Evolutionary conservation across 2,797 vertebrate species (phyloP).

Genomic region (Alauda arvensis): DNA sequence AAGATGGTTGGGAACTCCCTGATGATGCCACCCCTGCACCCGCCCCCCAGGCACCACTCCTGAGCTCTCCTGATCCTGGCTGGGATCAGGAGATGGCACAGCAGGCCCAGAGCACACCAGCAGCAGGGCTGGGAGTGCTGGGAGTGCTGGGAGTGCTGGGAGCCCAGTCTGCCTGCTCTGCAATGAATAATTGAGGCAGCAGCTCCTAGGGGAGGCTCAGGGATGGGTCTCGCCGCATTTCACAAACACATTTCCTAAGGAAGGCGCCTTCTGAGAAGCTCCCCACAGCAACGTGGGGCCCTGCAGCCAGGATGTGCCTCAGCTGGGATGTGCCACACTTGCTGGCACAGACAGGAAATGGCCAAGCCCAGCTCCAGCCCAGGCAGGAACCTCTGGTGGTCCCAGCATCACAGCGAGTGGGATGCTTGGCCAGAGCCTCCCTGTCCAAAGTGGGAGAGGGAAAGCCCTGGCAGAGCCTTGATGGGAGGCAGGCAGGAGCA

Average conservation of each 20-base stretch:
- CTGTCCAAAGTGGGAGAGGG: background rate
- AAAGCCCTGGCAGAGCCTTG: fast-evolving
- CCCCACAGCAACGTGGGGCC: background rate
- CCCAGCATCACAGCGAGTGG: fast-evolving
- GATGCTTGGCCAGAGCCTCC: background rate
- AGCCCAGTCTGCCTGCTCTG: background rate
- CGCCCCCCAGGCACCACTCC: background rate
- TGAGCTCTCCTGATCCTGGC: fast-evolving
- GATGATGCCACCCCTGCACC: background rate
- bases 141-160: background rate
- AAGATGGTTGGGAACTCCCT: background rate
- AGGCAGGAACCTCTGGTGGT: background rate
- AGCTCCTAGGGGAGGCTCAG: constrained; percentile 9
- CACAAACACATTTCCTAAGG: constrained; percentile 35
- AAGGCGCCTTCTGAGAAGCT: background rate
- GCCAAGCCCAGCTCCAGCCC: background rate
- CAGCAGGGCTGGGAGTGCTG: background rate
- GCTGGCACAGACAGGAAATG: fast-evolving
- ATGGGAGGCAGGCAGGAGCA: background rate
- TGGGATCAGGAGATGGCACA: background rate
- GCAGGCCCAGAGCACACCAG: background rate
- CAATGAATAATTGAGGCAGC: constrained; percentile 19
- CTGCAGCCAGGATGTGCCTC: fast-evolving
- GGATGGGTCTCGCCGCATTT: constrained; percentile 27
- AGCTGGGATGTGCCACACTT: fast-evolving